A percentile compares a stretch with the other conserved stretches of the same genome.
These are phyloP conservation scores for Octopus sinensis DNA, from an alignment of 1,140 invertebrate species.

Conservation along the genomic window DNA sequence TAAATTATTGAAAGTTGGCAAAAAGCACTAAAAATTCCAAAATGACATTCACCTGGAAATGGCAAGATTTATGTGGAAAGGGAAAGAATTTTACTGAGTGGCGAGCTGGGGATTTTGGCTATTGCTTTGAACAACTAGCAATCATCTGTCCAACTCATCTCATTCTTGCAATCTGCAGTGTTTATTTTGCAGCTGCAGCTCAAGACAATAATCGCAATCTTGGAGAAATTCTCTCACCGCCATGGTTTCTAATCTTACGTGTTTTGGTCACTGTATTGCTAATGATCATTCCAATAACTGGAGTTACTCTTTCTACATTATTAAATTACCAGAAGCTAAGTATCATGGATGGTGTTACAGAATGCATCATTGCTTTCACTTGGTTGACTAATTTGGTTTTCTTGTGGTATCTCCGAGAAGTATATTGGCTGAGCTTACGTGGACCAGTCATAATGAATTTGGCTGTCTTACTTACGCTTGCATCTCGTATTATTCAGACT, in stretches of 20 bases:
- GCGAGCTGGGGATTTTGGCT: constrained; percentile 65
- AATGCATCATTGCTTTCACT: constrained; percentile 67
- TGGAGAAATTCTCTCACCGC: constrained; percentile 61
- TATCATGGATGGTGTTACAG: constrained; percentile 69
- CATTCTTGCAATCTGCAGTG: constrained; percentile 70
- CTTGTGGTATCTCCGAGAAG: constrained; percentile 65
- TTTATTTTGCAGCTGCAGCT: constrained; percentile 70
- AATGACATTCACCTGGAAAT: constrained; percentile 23
- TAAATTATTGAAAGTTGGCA: too few species aligned
- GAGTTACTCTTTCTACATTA: constrained; percentile 67
- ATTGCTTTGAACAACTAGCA: constrained; percentile 77
- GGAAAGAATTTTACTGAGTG: constrained; percentile 44
- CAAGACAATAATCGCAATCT: constrained; percentile 62
- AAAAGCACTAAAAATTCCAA: neutral
- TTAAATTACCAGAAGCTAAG: constrained; percentile 56
- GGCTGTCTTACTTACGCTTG: constrained; percentile 66
- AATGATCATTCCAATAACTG: constrained; percentile 63
- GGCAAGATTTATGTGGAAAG: constrained; percentile 50
- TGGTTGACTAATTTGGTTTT: constrained; percentile 79
- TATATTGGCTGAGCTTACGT: constrained; percentile 64
- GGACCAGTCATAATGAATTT: constrained; percentile 70
- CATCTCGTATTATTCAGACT: constrained; percentile 60
- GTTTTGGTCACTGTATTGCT: constrained; percentile 55
- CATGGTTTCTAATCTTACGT: constrained; percentile 39
- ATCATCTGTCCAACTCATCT: constrained; percentile 63